These are phyloP conservation scores for Sphyrna mokarran DNA, from an alignment of 2,113 vertebrate genomes.

Conservation along the genomic window DNA sequence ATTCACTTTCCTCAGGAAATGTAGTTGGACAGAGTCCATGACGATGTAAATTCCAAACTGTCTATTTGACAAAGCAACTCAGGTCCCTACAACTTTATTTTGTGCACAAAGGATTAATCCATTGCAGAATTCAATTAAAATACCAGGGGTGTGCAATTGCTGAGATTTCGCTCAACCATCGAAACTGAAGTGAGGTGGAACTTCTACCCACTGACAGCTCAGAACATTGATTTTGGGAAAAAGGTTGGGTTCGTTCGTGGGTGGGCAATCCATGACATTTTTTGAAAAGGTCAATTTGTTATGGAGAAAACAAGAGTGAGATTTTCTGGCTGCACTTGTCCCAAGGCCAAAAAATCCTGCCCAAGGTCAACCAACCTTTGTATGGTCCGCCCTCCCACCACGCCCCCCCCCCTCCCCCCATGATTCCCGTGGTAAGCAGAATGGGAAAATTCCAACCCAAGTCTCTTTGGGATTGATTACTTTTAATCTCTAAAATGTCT, in stretches of 20 bases:
- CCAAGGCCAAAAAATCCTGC: too few relatives aligned
- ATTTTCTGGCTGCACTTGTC: too few relatives aligned
- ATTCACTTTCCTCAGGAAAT: not conserved
- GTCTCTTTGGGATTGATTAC: not conserved
- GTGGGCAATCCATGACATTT: not conserved
- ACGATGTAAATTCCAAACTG: not conserved
- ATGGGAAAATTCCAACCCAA: not conserved
- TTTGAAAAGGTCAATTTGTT: not conserved
- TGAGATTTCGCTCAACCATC: not conserved
- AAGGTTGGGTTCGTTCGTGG: not conserved
- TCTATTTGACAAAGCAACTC: not conserved
- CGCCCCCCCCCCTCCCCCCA: too few relatives aligned
- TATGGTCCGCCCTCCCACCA: too few relatives aligned
- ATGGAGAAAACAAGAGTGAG: not conserved
- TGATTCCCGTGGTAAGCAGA: too few relatives aligned
- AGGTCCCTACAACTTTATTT: not conserved
- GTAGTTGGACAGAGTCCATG: not conserved
- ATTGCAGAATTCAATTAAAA: not conserved
- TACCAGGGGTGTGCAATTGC: not conserved
- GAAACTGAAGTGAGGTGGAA: not conserved
- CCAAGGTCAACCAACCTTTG: too few relatives aligned
- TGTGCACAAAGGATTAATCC: not conserved
- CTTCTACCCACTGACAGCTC: not conserved
- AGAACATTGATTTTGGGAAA: not conserved
- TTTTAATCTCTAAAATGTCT: not conserved